Conservation (phyloP, 2,113 vertebrate species). For the Orthonyx spaldingii region DNA sequence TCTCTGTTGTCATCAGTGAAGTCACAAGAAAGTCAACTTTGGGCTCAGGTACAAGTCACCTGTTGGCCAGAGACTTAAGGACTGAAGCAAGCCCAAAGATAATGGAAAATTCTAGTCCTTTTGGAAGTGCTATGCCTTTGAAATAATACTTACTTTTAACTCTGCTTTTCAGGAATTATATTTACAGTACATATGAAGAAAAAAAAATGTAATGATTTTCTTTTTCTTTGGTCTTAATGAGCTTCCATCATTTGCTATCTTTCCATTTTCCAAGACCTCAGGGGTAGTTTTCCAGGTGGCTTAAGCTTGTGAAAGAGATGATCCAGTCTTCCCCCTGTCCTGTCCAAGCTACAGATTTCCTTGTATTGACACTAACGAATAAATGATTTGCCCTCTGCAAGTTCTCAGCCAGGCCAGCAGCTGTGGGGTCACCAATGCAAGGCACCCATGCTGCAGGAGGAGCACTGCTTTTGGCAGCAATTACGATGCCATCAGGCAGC, state of each 20-base stretch:
- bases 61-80: background rate
- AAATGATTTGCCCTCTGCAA: background rate
- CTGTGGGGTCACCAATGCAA: background rate
- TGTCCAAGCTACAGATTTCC: background rate
- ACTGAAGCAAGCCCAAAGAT: background rate
- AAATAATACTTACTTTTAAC: background rate
- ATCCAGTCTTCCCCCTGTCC: background rate
- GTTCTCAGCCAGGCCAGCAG: background rate
- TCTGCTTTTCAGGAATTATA: background rate
- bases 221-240: background rate
- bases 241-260: background rate
- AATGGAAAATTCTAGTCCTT: background rate
- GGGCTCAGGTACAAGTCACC: background rate
- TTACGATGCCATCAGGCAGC: background rate
- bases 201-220: background rate
- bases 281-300: background rate
- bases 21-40: background rate
- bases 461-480: background rate
- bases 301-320: background rate
- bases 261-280: background rate
- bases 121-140: background rate
- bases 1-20: background rate
- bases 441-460: background rate
- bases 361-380: background rate
- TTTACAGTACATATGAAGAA: rapidly evolving